Percentiles rank a stretch among this genome's conserved stretches.
These are phyloP conservation scores for Aphrophora alni DNA, from an alignment of 2,888 invertebrate genomes.

Conservation along the genomic window DNA sequence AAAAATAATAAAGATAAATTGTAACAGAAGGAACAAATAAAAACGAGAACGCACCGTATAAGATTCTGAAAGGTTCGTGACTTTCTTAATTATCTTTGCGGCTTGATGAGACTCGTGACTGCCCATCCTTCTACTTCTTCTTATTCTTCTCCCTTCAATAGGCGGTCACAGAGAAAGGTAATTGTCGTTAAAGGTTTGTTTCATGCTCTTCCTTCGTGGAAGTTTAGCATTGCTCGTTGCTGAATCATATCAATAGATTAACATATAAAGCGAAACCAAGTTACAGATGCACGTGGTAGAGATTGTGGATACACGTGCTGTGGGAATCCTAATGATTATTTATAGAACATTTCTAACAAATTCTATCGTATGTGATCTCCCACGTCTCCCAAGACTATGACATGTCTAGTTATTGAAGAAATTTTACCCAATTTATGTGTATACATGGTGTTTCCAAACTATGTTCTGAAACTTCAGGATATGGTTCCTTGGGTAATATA, in stretches of 20 bases:
- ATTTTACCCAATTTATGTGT: too few relatives aligned
- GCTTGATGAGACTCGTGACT: background rate
- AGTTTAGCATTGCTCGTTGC: background rate
- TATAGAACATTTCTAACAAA: too few relatives aligned
- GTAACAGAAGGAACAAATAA: background rate
- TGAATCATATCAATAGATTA: background rate
- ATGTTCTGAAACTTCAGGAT: too few relatives aligned
- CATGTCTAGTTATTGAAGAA: too few relatives aligned
- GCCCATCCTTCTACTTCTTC: background rate
- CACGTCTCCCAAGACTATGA: too few relatives aligned
- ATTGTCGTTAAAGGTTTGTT: slow-evolving; percentile 9
- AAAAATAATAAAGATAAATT: background rate
- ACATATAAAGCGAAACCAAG: background rate
- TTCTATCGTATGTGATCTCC: too few relatives aligned
- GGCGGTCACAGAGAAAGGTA: background rate
- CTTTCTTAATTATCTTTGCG: background rate
- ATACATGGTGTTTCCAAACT: too few relatives aligned
- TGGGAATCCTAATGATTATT: background rate
- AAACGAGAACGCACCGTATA: background rate
- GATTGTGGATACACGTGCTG: background rate
- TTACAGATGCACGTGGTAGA: background rate
- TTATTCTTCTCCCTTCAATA: too few relatives aligned
- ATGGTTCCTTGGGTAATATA: too few relatives aligned
- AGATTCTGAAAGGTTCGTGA: background rate
- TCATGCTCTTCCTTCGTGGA: background rate